Percentiles rank a stretch among this genome's conserved stretches.
These are phyloP conservation scores for Octopus sinensis DNA, from an alignment of 1,140 invertebrate genomes.

Conservation along the genomic window DNA sequence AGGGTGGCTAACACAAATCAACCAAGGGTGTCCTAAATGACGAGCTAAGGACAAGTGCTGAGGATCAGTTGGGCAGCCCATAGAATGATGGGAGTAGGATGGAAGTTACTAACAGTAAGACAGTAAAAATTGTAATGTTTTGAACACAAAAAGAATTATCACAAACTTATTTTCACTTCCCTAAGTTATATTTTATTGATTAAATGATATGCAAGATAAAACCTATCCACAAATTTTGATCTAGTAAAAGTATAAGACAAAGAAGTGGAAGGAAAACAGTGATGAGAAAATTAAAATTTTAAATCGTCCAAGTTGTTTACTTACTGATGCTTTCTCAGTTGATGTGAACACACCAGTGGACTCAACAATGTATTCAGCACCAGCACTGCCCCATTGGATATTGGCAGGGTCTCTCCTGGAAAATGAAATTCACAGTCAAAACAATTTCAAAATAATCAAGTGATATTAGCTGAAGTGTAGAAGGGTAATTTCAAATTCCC, in stretches of 20 bases:
- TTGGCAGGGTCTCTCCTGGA: constrained; percentile 67
- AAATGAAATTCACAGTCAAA: not conserved
- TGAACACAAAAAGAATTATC: no score
- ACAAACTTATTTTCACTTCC: no score
- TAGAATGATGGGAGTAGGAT: no score
- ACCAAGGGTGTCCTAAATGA: no score
- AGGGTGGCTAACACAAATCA: no score
- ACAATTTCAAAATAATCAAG: no score
- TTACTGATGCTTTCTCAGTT: constrained; percentile 74
- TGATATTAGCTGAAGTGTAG: no score
- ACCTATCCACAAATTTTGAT: not conserved
- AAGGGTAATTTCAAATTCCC: no score
- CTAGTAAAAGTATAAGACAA: not conserved
- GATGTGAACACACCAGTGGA: constrained; percentile 97
- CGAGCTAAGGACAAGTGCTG: no score
- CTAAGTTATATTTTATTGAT: not conserved
- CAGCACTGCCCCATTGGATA: constrained; percentile 84
- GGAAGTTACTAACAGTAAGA: no score
- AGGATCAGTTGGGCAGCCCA: no score
- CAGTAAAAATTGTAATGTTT: no score
- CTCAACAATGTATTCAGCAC: constrained; percentile 92
- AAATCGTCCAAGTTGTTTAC: constrained; percentile 15
- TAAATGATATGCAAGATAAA: not conserved
- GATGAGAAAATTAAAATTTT: not conserved
- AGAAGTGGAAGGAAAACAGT: not conserved